These are phyloP conservation scores for Mycetomoellerius zeteki DNA, from an alignment of 1,140 invertebrate genomes.

Conservation along the genomic window DNA sequence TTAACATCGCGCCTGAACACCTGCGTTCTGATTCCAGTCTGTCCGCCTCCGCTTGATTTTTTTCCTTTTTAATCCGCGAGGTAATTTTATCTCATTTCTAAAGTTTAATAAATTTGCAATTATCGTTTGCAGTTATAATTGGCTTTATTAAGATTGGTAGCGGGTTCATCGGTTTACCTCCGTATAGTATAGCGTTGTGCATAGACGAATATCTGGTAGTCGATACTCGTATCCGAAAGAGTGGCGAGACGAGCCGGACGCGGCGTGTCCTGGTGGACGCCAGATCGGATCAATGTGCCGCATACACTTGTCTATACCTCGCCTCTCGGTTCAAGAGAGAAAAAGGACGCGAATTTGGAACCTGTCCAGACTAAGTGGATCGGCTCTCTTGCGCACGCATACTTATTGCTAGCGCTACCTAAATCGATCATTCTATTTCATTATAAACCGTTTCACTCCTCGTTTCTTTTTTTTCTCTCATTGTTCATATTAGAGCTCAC, in stretches of 20 bases:
- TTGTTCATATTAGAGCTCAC: neutral
- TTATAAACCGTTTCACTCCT: slow-evolving; percentile 8
- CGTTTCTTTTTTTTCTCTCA: slow-evolving; percentile 31
- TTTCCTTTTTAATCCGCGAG: neutral
- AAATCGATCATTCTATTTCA: slow-evolving; percentile 36
- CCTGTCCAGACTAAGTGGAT: slow-evolving; percentile 57
- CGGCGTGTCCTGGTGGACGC: slow-evolving; percentile 49
- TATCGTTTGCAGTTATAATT: neutral
- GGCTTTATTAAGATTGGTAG: neutral
- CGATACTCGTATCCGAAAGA: slow-evolving; percentile 64
- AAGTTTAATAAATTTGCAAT: neutral
- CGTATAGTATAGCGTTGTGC: neutral
- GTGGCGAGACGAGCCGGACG: neutral
- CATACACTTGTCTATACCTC: slow-evolving; percentile 53
- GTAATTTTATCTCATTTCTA: neutral
- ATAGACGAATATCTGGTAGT: slow-evolving; percentile 39
- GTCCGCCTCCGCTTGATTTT: neutral
- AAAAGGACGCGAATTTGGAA: slow-evolving; percentile 71
- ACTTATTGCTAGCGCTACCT: slow-evolving; percentile 19
- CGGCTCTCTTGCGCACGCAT: slow-evolving; percentile 36
- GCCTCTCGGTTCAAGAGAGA: slow-evolving; percentile 11
- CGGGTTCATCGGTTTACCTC: neutral
- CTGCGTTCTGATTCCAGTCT: neutral
- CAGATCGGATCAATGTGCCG: slow-evolving; percentile 76
- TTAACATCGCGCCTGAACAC: slow-evolving; percentile 1